Base-by-base conservation (phyloP, 2,797 vertebrate genomes). In the Pelochelys cantorii region DNA sequence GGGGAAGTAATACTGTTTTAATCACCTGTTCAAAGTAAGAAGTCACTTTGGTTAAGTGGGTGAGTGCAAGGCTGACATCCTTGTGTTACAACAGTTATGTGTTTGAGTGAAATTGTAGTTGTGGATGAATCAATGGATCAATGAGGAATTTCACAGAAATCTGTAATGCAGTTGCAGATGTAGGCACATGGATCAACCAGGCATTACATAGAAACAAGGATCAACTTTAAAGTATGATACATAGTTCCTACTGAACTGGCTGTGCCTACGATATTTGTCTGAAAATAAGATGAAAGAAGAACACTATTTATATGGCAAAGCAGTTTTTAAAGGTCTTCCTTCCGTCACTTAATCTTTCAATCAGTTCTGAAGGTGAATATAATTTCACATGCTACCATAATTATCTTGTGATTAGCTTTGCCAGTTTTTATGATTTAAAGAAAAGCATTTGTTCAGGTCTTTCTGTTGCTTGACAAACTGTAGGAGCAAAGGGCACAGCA, bases 391-490 rank as follows among this genome's bases (percentile, higher is more conserved):
- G 71, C 52, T 94, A 86, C 68, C 22, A 27, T 86, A 34, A 2
- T 11, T 81, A 81, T 87, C 52, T 83, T 88, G 71, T 87, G 81
- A 89, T 18, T 54, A 62, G 85, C 48, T 48, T 3, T 56, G n/a
- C 90, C 84, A 62, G 14, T 60, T 55, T 82, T 84, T 87, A 80
- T 83, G 42, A 20, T n/a, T 96, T 91, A 88, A 87, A 91, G 79
- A 90, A 96, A 94, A 95, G 20, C 68, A 55, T 83, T n/a, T 91
- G 59, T 95, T 92, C 88, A 52, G 84, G 84, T 87, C 87, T 79
- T 84, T 94, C 34, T 31, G 57, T 4, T 4, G 13, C 23, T 1
- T 93, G 85, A 93, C 83, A 96, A 95, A 23, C 11, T 89, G 81
- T 1, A 48, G 53, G 83, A 93, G 62, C 42, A 95, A 93, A 12